phyloP scores from a whole-genome alignment of 2,888 invertebrate genomes.

The Electrophaes corylata region DNA sequence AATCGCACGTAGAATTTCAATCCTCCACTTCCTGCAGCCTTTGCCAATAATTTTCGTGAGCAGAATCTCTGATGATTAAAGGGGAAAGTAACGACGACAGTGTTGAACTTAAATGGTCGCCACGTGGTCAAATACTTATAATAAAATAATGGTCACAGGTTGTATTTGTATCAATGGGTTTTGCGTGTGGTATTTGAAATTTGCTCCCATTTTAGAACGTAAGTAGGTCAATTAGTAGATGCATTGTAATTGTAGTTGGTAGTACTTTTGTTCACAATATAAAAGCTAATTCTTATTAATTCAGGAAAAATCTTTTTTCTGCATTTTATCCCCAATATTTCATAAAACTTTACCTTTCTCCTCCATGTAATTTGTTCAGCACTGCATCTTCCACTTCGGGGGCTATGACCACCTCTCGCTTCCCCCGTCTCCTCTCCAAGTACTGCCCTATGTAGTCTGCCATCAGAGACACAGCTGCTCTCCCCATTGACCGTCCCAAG shows the following conservation, averaged over 20 bases:
- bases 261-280: too few species aligned
- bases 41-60: conserved; percentile 55
- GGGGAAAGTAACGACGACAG: conserved; percentile 64
- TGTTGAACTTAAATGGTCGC: conserved; percentile 37
- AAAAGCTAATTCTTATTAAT: neutral
- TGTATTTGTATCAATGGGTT: conserved; percentile 44
- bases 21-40: conserved; percentile 54
- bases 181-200: conserved; percentile 47
- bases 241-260: too few species aligned
- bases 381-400: conserved; percentile 66
- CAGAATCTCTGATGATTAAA: conserved; percentile 58
- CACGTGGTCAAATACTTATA: conserved; percentile 39
- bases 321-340: neutral
- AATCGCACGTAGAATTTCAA: conserved; percentile 56
- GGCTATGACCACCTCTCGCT: conserved; percentile 62
- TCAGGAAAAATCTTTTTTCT: neutral
- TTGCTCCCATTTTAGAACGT: neutral
- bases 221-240: neutral
- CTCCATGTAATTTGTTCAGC: conserved; percentile 87
- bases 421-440: conserved; percentile 85
- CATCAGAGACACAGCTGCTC: conserved; percentile 87
- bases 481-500: conserved; percentile 90
- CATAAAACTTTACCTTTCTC: conserved; percentile 84
- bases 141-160: conserved; percentile 39
- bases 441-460: conserved; percentile 90